Conservation (phyloP, 2,888 invertebrate species). For the Drosophila meridiana region DNA sequence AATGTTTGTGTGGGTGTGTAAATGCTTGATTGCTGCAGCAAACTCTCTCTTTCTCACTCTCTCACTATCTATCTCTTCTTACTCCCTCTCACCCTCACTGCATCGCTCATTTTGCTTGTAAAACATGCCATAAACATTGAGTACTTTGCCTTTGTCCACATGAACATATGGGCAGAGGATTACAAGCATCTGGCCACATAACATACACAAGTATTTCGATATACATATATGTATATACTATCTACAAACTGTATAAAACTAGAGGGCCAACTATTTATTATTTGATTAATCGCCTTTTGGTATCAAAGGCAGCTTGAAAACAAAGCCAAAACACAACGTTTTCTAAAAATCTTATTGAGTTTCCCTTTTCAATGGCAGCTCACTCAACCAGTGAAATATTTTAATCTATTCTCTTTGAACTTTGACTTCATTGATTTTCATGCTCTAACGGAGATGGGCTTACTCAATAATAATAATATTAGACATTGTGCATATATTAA, state of each 20-base stretch:
- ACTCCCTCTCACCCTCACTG: not conserved
- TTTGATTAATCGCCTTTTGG: conserved; percentile 1
- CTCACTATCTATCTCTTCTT: not conserved
- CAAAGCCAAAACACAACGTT: conserved; percentile 1
- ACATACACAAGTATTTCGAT: not conserved
- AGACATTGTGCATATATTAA: not conserved
- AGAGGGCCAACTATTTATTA: not conserved
- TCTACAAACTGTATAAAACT: not conserved
- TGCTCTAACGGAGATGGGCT: not conserved
- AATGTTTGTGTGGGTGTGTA: conserved; percentile 14
- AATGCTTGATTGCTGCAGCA: conserved; percentile 53
- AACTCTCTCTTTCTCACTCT: not conserved
- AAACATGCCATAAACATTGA: conserved; percentile 65
- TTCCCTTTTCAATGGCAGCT: not conserved
- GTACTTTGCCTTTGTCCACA: conserved; percentile 40
- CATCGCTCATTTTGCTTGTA: conserved; percentile 45
- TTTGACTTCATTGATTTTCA: conserved; percentile 6
- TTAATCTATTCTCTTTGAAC: conserved; percentile 14
- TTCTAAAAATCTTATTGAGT: not conserved
- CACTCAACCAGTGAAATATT: not conserved
- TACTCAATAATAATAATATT: no score
- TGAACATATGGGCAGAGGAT: conserved; percentile 10
- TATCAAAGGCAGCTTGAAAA: not conserved
- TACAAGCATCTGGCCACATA: conserved; percentile 5
- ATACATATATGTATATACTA: not conserved